phyloP scores from a whole-genome alignment of 2,797 vertebrate species.

The Coluber constrictor region DNA sequence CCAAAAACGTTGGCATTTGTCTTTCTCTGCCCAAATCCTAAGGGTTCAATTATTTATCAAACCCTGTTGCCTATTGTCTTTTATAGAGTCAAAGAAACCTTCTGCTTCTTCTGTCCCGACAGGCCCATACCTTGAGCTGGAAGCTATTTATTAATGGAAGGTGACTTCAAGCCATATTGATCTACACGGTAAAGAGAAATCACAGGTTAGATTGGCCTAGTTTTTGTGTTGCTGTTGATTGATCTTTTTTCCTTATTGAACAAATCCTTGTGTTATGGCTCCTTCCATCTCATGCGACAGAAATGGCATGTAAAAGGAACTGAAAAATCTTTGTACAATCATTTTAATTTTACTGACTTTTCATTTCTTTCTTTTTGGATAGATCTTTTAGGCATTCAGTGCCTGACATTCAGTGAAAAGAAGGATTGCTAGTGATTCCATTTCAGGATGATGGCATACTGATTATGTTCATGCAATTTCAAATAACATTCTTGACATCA shows the following conservation, averaged over 20 bases:
- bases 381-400: neutral
- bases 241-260: constrained; percentile 38
- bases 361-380: neutral
- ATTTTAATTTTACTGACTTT: neutral
- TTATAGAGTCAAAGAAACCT: neutral
- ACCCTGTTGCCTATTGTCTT: constrained; percentile 7
- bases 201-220: constrained; percentile 60
- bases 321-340: constrained; percentile 29
- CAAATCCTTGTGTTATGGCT: constrained; percentile 42
- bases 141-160: constrained; percentile 55
- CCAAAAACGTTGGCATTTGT: constrained; percentile 11
- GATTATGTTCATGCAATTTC: neutral
- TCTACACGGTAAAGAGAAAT: constrained; percentile 50
- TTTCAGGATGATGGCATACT: neutral
- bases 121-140: constrained; percentile 6
- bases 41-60: constrained; percentile 41
- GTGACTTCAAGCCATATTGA: constrained; percentile 61
- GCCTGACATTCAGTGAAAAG: neutral
- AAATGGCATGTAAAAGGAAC: neutral
- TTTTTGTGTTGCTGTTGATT: constrained; percentile 52
- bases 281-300: constrained; percentile 37
- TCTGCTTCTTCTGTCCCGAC: constrained; percentile 44
- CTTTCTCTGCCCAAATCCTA: constrained; percentile 12
- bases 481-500: neutral
- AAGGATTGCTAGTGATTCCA: neutral